Evolutionary conservation across 2,888 invertebrate species (phyloP), one percentile per base, ranked within the genome.

Genomic region (Erebia ligea): DNA sequence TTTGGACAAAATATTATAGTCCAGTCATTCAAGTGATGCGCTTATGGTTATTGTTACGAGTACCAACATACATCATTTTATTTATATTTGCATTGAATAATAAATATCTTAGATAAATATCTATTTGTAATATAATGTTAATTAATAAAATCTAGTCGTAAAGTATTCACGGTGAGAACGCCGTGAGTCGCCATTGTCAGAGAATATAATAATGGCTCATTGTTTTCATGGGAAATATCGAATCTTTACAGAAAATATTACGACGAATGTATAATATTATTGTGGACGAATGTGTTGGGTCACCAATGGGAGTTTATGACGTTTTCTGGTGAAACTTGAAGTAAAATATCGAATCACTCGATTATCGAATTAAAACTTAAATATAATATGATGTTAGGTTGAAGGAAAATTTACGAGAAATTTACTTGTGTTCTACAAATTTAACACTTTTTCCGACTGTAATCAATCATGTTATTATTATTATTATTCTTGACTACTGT

Each of bases 151-250:
- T 17, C 13, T 25, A 11, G 61, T 42, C 19, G 61, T 61, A 17
- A 61, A 40, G 42, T 63, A 63, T 62, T 61, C 42, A 48, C 58
- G 63, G 56, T 63, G 69, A 67, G 52, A 63, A 4, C 52, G 40
- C 56, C 25, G n/a, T 57, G 56, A 50, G 65, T 68, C 65, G n/a
- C 64, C 40, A 68, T 67, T 67, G 57, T 59, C 19, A 67, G 63
- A 67, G 69, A 57, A 10, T 45, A 21, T 59, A 17, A 48, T 68
- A 74, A 74, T 72, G 17, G 69, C 58, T 56, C 62, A 71, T 75
- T 75, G 73, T 74, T 70, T 64, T 48, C 59, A 50, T 74, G 74
- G 52, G 73, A 72, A 71, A 65, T 52, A 34, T 68, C 68, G 70
- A 17, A 17, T 10, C 19, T 54, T 10, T 54, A 54, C 19, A 2